Evolutionary conservation across 1,140 invertebrate species (phyloP), one percentile per base, ranked within the genome.

Genomic region (Thaumetopoea pityocampa): DNA sequence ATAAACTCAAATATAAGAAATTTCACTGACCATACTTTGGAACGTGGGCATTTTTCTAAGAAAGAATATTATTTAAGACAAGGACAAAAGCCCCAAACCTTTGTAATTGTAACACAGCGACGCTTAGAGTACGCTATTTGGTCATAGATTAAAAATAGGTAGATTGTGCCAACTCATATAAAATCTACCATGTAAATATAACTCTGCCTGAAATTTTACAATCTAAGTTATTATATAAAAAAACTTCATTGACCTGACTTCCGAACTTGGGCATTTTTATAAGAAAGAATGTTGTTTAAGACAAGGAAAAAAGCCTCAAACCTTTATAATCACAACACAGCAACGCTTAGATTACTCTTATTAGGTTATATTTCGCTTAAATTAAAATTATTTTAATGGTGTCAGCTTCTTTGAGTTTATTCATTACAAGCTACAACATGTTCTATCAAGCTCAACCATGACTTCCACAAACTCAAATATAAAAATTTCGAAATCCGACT

Each of bases 31-130:
- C 35, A 10, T 12, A 41, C 36, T 40, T 41, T 10, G 5, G 9
- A 32, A 34, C 5, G 33, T 27, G 1, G 3, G n/a, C 19, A 8
- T 44, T 24, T 18, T 32, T 35, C 32, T 28, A 50, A 48, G 46
- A 62, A 52, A 64, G 68, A 63, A 52, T 8, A 22, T 12, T n/a
- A n/a, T n/a, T 53, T 15, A 44, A 67, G 66, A 73, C 69, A 69
- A 69, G 42, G 52, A 59, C 59, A 50, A 57, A 63, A 61, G 54
- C 66, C 38, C 5, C 18, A 10, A 26, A 76, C 67, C 66, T 73
- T 67, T 66, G 67, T 78, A 81, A 82, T 79, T 72, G 72, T 68
- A 78, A 78, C 74, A 77, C n/a, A n/a, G n/a, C n/a, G n/a, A n/a
- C n/a, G n/a, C n/a, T n/a, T n/a, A n/a, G n/a, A n/a, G n/a, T n/a